Evolutionary conservation across 1,140 invertebrate genomes (phyloP).

Genomic region (Armadillidium nasatum): DNA sequence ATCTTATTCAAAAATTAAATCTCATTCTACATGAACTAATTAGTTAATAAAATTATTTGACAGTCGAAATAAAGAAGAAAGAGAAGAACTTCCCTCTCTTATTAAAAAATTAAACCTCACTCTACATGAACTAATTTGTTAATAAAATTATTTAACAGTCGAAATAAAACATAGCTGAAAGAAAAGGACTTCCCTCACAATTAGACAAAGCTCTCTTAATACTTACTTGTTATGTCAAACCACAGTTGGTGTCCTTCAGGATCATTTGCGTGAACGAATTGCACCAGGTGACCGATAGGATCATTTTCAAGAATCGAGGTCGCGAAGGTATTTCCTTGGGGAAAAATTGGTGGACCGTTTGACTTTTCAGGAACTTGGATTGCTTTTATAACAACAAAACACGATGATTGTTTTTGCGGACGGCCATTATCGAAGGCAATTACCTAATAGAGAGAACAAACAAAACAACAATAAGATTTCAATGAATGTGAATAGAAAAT

Average conservation of each 20-base stretch:
- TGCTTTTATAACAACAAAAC: slow-evolving; percentile 59
- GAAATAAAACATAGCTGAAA: too few species aligned
- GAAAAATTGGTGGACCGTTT: slow-evolving; percentile 29
- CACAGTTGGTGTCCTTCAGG: slow-evolving; percentile 76
- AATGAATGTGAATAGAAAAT: too few species aligned
- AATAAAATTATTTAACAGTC: too few species aligned
- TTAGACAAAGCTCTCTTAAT: not conserved
- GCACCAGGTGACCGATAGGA: slow-evolving; percentile 72
- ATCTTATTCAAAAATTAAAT: too few species aligned
- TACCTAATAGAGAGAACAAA: slow-evolving; percentile 55
- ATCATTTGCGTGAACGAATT: slow-evolving; percentile 74
- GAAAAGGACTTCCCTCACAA: too few species aligned
- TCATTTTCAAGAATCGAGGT: slow-evolving; percentile 74
- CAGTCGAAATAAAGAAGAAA: too few species aligned
- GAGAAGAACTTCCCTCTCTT: too few species aligned
- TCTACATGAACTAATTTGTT: too few species aligned
- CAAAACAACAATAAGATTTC: too few species aligned
- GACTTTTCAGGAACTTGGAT: slow-evolving; percentile 42
- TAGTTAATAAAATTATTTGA: too few species aligned
- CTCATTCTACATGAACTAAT: too few species aligned
- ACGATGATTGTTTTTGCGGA: slow-evolving; percentile 62
- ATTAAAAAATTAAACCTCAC: too few species aligned
- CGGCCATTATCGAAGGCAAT: slow-evolving; percentile 72
- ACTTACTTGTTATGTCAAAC: slow-evolving; percentile 68
- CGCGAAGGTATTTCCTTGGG: slow-evolving; percentile 47